Evolutionary conservation across 2,797 vertebrate species (phyloP), one percentile per base, ranked within the genome.

Genomic region (Gadopsis bispinosus): DNA sequence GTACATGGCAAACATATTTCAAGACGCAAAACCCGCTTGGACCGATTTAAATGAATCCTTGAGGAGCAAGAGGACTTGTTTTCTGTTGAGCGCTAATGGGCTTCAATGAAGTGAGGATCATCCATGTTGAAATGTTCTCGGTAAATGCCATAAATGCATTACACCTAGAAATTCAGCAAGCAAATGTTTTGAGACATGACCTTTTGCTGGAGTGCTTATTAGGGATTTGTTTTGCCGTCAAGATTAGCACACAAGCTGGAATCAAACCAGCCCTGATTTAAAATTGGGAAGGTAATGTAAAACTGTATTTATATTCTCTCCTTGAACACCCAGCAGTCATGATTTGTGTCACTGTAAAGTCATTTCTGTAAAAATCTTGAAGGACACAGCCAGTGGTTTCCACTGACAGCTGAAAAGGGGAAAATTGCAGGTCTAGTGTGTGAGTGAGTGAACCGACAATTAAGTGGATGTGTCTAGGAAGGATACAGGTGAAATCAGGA

Each of bases 301-400:
- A 31, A 47, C 63, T 10, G 61, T 62, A 60, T 80, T 80, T 72
- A 68, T 45, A 64, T 58, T 63, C 54, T 53, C 13, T 29, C 59
- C 66, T 35, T 41, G 11, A 60, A 53, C 53, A 3, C 20, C 10
- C 29, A 1, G 48, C 22, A 3, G 50, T 45, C 63, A 41, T 85
- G 83, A 83, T 48, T 75, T 73, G 87, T 73, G 64, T 71, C 73
- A 48, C 39, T 43, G 72, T 48, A 37, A 47, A 85, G 63, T 70
- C 7, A 73, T 65, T 70, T 17, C 4, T 26, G 26, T 26, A 61
- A 54, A 74, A 70, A 58, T 77, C 64, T 61, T 86, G 83, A 90
- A 72, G 73, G 83, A 89, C 87, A 73, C 37, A 69, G 69, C 3
- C n/a, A 7, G 83, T 81, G 66, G 70, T 88, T 90, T 88, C 17